phyloP scores from a whole-genome alignment of 2,113 vertebrate species.

The Micromys minutus region DNA sequence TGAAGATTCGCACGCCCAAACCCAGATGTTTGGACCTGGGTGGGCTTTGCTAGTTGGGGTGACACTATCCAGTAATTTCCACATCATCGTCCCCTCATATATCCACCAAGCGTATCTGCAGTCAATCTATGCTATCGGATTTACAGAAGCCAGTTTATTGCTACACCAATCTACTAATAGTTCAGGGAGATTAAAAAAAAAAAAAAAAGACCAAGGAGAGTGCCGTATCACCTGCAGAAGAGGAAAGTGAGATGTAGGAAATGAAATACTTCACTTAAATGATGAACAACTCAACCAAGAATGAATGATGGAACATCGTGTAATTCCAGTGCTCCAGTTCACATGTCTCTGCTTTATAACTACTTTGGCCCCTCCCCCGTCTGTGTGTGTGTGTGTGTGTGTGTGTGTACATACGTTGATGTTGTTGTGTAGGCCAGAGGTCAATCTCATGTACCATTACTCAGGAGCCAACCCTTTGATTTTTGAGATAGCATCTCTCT shows the following conservation, averaged over 20 bases:
- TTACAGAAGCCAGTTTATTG: background rate
- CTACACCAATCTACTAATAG: background rate
- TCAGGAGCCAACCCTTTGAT: background rate
- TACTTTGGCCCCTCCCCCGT: background rate
- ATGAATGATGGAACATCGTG: background rate
- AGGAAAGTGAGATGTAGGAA: background rate
- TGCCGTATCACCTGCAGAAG: background rate
- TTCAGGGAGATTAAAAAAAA: background rate
- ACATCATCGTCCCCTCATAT: background rate
- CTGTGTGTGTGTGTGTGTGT: no score
- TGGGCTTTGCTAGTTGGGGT: fast-evolving
- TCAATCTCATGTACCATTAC: background rate
- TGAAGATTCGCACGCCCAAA: background rate
- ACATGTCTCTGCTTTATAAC: background rate
- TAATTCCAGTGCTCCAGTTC: background rate
- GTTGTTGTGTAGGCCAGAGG: background rate
- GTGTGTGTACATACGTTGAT: background rate
- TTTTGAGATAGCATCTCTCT: background rate
- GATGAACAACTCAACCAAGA: background rate
- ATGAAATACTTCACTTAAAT: background rate
- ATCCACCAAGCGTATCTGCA: background rate
- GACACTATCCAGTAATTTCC: background rate
- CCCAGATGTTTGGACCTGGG: background rate
- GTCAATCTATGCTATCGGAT: background rate
- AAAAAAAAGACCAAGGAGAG: background rate